Evolutionary conservation across 2,113 vertebrate species (phyloP).

Genomic region (Eira barbara): DNA sequence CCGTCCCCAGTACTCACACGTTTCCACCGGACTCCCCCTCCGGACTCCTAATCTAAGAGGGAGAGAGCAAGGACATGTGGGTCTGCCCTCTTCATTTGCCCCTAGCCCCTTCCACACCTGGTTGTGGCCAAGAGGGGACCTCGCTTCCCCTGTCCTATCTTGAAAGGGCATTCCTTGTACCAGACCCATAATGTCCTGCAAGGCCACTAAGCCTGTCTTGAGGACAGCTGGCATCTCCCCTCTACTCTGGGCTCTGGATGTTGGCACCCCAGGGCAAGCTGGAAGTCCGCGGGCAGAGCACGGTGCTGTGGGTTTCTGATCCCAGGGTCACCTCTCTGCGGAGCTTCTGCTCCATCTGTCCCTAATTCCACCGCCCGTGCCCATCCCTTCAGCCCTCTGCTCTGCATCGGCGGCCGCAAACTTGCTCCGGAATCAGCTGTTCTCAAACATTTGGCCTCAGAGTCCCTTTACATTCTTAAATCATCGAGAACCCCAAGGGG

Average conservation of each 20-base stretch:
- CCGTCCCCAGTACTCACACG: not conserved
- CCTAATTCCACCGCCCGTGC: not conserved
- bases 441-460: not conserved
- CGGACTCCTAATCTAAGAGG: not conserved
- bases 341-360: fast-evolving
- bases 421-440: not conserved
- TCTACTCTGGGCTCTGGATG: fast-evolving
- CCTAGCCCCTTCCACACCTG: fast-evolving
- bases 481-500: not conserved
- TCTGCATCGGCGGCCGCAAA: too few species aligned
- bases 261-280: not conserved
- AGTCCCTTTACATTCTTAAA: not conserved
- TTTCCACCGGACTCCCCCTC: not conserved
- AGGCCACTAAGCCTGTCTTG: not conserved
- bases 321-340: not conserved
- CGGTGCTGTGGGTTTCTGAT: not conserved
- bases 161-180: not conserved
- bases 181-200: too few species aligned
- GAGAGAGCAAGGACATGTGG: not conserved
- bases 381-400: fast-evolving
- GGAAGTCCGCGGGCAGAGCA: not conserved
- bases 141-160: not conserved
- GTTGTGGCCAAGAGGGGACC: fast-evolving
- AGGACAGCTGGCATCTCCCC: not conserved
- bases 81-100: too few species aligned